Percentiles rank a stretch among this genome's conserved stretches.
Evolutionary conservation across 2,888 invertebrate species (phyloP).

Genomic region (Sisyra terminalis): DNA sequence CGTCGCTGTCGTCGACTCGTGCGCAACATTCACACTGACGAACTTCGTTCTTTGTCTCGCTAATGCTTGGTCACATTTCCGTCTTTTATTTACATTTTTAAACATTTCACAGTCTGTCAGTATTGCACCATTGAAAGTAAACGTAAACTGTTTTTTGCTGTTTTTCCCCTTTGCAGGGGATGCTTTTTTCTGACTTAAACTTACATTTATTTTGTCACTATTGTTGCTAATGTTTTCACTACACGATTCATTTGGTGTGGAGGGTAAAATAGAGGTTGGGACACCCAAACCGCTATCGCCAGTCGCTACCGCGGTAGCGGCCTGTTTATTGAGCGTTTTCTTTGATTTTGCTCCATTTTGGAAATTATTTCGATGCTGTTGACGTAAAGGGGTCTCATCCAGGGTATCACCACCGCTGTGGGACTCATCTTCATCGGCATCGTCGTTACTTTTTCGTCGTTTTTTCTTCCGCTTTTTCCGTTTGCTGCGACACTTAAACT

Average conservation of each 20-base stretch:
- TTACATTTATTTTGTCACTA: neutral
- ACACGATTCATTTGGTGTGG: neutral
- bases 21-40: neutral
- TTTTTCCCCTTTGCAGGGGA: neutral
- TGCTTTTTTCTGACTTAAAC: too few species aligned
- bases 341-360: constrained; percentile 11
- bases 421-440: neutral
- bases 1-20: neutral
- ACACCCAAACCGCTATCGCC: neutral
- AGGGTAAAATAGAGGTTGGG: too few species aligned
- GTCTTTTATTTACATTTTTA: constrained; percentile 6
- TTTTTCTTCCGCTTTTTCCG: constrained; percentile 34
- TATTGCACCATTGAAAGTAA: constrained; percentile 4
- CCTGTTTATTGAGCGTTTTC: neutral
- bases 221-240: neutral
- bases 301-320: neutral
- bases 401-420: constrained; percentile 7
- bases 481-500: constrained; percentile 28
- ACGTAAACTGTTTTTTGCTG: neutral
- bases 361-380: constrained; percentile 10
- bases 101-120: constrained; percentile 4
- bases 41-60: neutral
- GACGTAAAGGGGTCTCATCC: constrained; percentile 12
- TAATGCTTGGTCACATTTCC: constrained; percentile 5
- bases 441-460: constrained; percentile 22